Base-by-base conservation (phyloP, 2,113 vertebrate species). In the Nerophis ophidion region DNA sequence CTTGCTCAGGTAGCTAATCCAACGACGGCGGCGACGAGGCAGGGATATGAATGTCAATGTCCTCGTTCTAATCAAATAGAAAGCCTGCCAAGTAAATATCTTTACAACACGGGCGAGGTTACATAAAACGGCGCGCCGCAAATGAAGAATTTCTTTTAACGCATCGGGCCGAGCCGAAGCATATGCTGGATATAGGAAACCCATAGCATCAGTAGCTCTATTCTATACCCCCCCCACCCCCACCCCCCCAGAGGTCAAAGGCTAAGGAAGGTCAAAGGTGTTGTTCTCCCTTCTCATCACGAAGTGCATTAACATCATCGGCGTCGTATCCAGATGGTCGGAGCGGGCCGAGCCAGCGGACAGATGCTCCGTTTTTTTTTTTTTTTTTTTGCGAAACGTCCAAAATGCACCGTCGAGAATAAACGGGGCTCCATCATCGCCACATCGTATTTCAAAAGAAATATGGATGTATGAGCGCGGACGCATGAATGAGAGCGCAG, bases 171-270 rank as follows among this genome's bases (percentile, higher is more conserved):
- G 47, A 70, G 76, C 77, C 72, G 76, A 44, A 44, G 81, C 89
- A 90, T 90, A 88, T 90, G 87, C 71, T 76, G 72, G 85, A 86
- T 89, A 91, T 90, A 87, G 84, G 84, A 89, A 89, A 86, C 85
- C 86, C 84, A 84, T 84, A 86, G 83, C 77, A 53, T 82, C 81
- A 83, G 77, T 81, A 66, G 72, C 74, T 82, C 74, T 74, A 76
- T n/a, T n/a, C n/a, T 88, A 87, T 89, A n/a, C n/a, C n/a, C n/a
- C n/a, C n/a, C n/a, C n/a, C 57, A 85, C 76, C 74, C 70, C 49
- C 53, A 67, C 57, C 85, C 76, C 75, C 70, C 49, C 53, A 68
- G 77, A 84, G 89, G 90, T 90, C 87, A 90, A 88, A 89, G 88
- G 88, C 86, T 85, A 85, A 75, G 15, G 81, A 86, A 87, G 88